Evolutionary conservation across 1,140 invertebrate species (phyloP).

Genomic region (Mamestra configurata): DNA sequence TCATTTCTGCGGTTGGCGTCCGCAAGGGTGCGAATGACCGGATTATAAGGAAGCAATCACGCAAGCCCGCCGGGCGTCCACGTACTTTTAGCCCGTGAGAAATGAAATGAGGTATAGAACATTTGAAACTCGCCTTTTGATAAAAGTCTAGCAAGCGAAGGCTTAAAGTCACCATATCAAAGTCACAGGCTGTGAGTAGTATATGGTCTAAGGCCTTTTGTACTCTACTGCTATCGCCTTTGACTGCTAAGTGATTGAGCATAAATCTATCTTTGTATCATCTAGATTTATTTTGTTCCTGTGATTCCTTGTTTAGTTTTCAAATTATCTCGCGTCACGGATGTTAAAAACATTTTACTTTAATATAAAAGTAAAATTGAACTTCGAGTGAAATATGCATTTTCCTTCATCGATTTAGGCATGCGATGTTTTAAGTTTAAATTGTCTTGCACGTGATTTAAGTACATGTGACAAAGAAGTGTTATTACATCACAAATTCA

Average conservation of each 20-base stretch:
- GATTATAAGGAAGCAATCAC: conserved; percentile 8
- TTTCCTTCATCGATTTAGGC: neutral
- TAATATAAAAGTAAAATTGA: conserved; percentile 3
- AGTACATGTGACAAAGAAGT: conserved; percentile 65
- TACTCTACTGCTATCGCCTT: too few relatives aligned
- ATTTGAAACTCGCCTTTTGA: neutral
- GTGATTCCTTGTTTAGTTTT: neutral
- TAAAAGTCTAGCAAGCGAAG: too few relatives aligned
- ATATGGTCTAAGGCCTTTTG: too few relatives aligned
- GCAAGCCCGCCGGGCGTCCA: neutral
- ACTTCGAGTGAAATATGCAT: neutral
- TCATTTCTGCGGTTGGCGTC: neutral
- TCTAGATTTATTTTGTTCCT: neutral
- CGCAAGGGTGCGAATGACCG: neutral
- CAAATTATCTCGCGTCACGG: neutral
- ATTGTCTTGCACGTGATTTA: conserved; percentile 68
- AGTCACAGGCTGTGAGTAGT: too few relatives aligned
- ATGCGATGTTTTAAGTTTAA: conserved; percentile 40
- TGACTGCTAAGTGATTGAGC: too few relatives aligned
- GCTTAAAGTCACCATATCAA: too few relatives aligned
- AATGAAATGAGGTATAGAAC: conserved; percentile 11
- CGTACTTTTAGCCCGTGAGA: neutral
- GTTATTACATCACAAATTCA: conserved; percentile 69
- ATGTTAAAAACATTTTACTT: neutral
- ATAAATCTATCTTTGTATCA: too few relatives aligned